Evolutionary conservation across 2,113 vertebrate species (phyloP).

Genomic region (Chloropsis cyanopogon): DNA sequence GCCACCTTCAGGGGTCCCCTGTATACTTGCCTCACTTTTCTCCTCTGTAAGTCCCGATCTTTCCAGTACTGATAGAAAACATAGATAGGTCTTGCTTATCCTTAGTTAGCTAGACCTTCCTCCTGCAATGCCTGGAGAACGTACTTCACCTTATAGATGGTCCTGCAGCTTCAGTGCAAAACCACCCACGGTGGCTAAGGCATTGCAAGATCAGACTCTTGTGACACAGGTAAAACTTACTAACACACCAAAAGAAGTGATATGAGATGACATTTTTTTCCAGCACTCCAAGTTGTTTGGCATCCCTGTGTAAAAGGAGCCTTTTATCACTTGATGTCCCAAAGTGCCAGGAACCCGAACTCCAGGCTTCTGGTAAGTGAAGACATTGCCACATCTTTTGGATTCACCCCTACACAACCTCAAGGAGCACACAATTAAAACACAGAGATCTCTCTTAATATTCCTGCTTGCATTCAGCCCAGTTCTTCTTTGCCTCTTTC

Average conservation of each 20-base stretch:
- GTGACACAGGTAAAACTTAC: not conserved
- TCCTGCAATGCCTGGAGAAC: not conserved
- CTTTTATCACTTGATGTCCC: not conserved
- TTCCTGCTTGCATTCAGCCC: not conserved
- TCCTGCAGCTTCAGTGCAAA: not conserved
- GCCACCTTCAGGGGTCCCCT: not conserved
- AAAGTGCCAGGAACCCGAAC: not conserved
- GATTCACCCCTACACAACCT: not conserved
- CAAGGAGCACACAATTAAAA: not conserved
- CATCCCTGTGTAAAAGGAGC: not conserved
- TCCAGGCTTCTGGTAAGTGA: not conserved
- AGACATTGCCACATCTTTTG: not conserved
- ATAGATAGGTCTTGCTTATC: not conserved
- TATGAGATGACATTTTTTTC: not conserved
- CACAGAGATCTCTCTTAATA: not conserved
- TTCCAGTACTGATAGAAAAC: fast-evolving
- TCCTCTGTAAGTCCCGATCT: not conserved
- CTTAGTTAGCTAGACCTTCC: not conserved
- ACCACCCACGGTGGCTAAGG: not conserved
- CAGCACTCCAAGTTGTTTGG: not conserved
- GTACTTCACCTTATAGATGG: not conserved
- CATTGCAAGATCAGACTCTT: not conserved
- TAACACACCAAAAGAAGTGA: not conserved
- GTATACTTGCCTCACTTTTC: not conserved
- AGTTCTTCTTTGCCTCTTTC: not conserved